Evolutionary conservation across 1,140 invertebrate species (phyloP).

Genomic region (Cephus cinctus): DNA sequence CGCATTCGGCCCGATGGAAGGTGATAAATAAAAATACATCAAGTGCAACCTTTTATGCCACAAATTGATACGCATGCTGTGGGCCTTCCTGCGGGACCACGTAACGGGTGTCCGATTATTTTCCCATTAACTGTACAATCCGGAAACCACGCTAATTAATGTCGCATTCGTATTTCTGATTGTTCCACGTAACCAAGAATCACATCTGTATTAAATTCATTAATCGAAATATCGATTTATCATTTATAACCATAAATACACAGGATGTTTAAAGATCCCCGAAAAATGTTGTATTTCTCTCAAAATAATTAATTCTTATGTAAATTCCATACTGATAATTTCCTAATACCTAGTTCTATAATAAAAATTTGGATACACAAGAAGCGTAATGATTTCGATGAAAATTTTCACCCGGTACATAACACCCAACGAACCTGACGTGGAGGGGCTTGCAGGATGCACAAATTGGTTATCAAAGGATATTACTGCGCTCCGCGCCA

Average conservation of each 20-base stretch:
- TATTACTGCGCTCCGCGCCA: slow-evolving; percentile 42
- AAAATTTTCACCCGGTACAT: slow-evolving; percentile 31
- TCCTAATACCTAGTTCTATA: too few relatives aligned
- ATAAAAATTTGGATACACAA: not conserved
- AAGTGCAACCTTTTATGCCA: slow-evolving; percentile 43
- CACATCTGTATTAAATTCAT: too few relatives aligned
- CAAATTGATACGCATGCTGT: slow-evolving; percentile 39
- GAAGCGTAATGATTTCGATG: not conserved
- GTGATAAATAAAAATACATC: slow-evolving; percentile 49
- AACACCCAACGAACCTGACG: slow-evolving; percentile 24
- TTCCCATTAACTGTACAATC: not conserved
- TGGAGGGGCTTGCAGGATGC: slow-evolving; percentile 26
- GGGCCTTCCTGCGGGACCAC: slow-evolving; percentile 9
- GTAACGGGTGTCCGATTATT: slow-evolving; percentile 18
- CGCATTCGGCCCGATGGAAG: slow-evolving; percentile 31
- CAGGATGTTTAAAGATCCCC: too few relatives aligned
- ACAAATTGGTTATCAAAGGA: slow-evolving; percentile 55
- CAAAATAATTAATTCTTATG: too few relatives aligned
- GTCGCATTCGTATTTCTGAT: too few relatives aligned
- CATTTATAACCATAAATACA: too few relatives aligned
- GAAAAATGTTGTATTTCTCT: too few relatives aligned
- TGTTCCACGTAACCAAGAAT: too few relatives aligned
- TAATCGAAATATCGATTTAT: too few relatives aligned
- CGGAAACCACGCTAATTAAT: too few relatives aligned
- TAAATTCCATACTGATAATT: too few relatives aligned